Evolutionary conservation across 2,113 vertebrate genomes (phyloP).

Genomic region (Macquaria australasica): DNA sequence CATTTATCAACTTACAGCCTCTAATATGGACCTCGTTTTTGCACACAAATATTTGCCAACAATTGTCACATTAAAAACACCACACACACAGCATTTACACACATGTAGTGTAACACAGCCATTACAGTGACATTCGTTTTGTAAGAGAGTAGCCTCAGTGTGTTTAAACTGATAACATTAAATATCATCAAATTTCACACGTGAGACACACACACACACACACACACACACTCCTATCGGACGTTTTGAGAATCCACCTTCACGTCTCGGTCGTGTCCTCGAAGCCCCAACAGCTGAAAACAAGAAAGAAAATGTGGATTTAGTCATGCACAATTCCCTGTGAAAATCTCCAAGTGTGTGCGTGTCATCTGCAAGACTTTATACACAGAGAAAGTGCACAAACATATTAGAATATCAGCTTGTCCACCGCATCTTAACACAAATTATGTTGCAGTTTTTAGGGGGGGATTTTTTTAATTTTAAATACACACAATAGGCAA

Average conservation of each 20-base stretch:
- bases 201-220: neutral
- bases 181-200: neutral
- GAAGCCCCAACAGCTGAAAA: constrained; percentile 44
- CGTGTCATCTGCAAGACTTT: neutral
- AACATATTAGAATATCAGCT: neutral
- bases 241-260: constrained; percentile 29
- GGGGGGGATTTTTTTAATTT: neutral
- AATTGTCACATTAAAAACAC: constrained; percentile 1
- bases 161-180: neutral
- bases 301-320: constrained; percentile 33
- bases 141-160: neutral
- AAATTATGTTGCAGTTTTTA: neutral
- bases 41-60: neutral
- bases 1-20: neutral
- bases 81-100: neutral
- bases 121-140: neutral
- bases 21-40: neutral
- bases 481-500: neutral
- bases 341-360: constrained; percentile 1
- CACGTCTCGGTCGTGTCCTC: constrained; percentile 24
- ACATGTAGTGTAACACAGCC: neutral
- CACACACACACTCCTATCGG: neutral
- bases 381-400: neutral
- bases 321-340: constrained; percentile 14
- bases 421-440: neutral